Evolutionary conservation across 2,888 invertebrate genomes (phyloP).

Genomic region (Mythimna loreyi): DNA sequence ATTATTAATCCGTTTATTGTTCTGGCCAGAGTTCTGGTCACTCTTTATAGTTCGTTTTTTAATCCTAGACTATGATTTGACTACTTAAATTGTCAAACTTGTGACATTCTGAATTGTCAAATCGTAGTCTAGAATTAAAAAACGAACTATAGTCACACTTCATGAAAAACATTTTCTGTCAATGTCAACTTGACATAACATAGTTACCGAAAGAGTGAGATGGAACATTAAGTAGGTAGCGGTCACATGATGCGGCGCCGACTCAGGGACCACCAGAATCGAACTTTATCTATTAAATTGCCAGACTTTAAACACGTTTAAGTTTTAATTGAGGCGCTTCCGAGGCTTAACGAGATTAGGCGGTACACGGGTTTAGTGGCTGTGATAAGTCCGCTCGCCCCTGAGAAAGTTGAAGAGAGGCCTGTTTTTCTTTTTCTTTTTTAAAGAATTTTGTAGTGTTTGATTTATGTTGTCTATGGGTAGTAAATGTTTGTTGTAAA

Average conservation of each 20-base stretch:
- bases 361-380: slow-evolving; percentile 64
- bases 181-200: not conserved
- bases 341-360: slow-evolving; percentile 77
- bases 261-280: slow-evolving; percentile 88
- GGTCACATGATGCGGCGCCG: slow-evolving; percentile 70
- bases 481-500: slow-evolving; percentile 22
- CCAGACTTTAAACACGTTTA: slow-evolving; percentile 84
- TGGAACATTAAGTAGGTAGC: slow-evolving; percentile 16
- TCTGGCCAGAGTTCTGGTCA: no score
- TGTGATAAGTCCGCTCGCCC: slow-evolving; percentile 36
- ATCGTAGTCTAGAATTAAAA: no score
- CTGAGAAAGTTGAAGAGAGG: slow-evolving; percentile 45
- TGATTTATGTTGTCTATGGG: slow-evolving; percentile 41
- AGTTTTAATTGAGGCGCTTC: slow-evolving; percentile 85
- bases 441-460: not conserved
- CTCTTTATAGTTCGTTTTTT: no score
- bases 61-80: no score
- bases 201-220: slow-evolving; percentile 1
- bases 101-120: no score
- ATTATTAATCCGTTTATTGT: no score
- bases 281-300: slow-evolving; percentile 86
- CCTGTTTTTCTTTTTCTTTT: slow-evolving; percentile 5
- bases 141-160: no score
- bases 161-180: not conserved
- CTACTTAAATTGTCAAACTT: no score